These are phyloP conservation scores for Rhizomys pruinosus DNA, from an alignment of 2,113 vertebrate species.

Conservation along the genomic window DNA sequence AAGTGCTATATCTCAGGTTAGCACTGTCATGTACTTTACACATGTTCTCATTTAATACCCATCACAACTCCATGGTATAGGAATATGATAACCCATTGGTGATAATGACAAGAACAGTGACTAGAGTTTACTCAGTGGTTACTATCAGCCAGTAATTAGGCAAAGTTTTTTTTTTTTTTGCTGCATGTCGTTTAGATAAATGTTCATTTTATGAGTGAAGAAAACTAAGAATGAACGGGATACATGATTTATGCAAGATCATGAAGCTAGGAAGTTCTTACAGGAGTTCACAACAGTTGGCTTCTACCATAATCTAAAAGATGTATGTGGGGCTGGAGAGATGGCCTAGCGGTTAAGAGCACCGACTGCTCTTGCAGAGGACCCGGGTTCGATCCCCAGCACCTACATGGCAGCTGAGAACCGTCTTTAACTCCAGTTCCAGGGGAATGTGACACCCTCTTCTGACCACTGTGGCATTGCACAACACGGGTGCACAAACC, in stretches of 20 bases:
- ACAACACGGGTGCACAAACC: too few relatives aligned
- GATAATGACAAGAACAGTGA: not conserved
- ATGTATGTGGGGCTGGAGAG: too few relatives aligned
- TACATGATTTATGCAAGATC: not conserved
- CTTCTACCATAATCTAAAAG: not conserved
- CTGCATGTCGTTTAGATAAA: constrained; percentile 10
- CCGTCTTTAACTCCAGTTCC: too few relatives aligned
- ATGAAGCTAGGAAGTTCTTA: not conserved
- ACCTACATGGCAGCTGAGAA: too few relatives aligned
- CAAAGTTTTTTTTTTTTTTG: constrained; percentile 22
- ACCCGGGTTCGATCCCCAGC: too few relatives aligned
- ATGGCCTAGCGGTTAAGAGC: too few relatives aligned
- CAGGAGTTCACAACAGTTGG: not conserved
- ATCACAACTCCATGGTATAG: not conserved
- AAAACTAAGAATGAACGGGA: not conserved
- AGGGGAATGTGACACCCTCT: too few relatives aligned
- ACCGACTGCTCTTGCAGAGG: too few relatives aligned
- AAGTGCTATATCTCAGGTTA: not conserved
- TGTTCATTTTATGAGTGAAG: not conserved
- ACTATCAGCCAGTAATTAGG: not conserved
- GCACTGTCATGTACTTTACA: not conserved
- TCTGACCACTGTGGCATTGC: too few relatives aligned
- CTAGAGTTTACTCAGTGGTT: constrained; percentile 37
- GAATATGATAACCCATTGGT: constrained; percentile 34
- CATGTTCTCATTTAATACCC: constrained; percentile 26